Base-by-base conservation (phyloP, 2,888 invertebrate species). In the Thera obeliscata region DNA sequence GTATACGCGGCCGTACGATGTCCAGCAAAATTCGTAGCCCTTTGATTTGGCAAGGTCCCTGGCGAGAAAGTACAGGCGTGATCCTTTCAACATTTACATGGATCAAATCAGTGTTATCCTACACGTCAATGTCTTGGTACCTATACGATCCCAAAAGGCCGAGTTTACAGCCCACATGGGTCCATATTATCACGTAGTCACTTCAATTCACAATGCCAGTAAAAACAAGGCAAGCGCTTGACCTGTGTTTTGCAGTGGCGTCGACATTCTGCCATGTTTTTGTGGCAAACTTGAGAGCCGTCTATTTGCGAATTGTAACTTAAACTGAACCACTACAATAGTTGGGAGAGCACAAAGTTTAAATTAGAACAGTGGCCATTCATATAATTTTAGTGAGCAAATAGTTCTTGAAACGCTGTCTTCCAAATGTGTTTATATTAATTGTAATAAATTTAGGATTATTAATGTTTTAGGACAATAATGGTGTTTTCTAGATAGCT, bases 241-340 rank as follows among this genome's bases (percentile, higher is more conserved):
- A 70, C 71, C 70, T 71, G 61, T 73, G 74, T 70, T 74, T 70
- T 73, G 70, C 66, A 50, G 61, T 65, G 66, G 59, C 48, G 64
- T 41, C 60, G 52, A 62, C 66, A 62, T 54, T n/a, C 58, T 57
- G 41, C 46, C 60, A 59, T 59, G 65, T 66, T 72, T 74, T 72
- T 74, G 68, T 59, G 65, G 66, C 59, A 38, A 62, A 59, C 59
- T 54, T 36, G 33, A 60, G 61, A 58, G 64, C 48, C 55, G 67
- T 67, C 68, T 70, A 64, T 67, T 70, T 68, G 61, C 50, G 68
- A 66, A 49, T 64, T 50, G 56, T 41, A n/a, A 49, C 54, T 58
- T 66, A 22, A 55, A 22, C 52, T n/a, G 12, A 33, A 56, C 41
- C 38, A 57, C 57, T 52, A 35, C n/a, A 36, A 41, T 38, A 50